Evolutionary conservation across 2,888 invertebrate species (phyloP), one percentile per base, ranked within the genome.

Genomic region (Philopedon plagiatum): DNA sequence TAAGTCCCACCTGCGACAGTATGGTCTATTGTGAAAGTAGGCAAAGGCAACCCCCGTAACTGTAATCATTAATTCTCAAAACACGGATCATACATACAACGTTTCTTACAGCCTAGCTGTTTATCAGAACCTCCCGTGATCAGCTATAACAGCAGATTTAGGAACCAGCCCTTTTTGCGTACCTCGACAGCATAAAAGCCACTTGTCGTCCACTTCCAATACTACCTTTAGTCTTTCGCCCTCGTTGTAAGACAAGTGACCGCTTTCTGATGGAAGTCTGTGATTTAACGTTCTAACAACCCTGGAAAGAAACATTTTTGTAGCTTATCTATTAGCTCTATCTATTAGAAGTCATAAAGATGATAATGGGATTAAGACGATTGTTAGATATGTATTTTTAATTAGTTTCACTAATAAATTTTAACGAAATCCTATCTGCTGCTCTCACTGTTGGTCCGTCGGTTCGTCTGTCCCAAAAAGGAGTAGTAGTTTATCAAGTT

Each of bases 121-220:
- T 41, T 69, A 58, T 82, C 81, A 83, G 79, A 82, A 82, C 63
- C 79, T 75, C 71, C 81, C 80, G 18, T 71, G 79, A 58, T 84
- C 85, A 7, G 84, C 88, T 73, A 90, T 86, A 18, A 93, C 92
- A 34, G 92, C 92, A 72, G 91, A 90, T 71, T 90, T 88, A 1
- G 93, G 93, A 44, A 94, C 94, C 41, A 94, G 87, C 70, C 94
- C 94, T 81, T 93, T 93, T 79, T 91, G 91, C 39, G 92, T 91
- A 5, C 93, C 93, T 77, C 92, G 87, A 80, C 92, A 92, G 83
- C 94, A 94, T 68, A 94, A 85, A 76, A 93, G 84, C 89, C 93
- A 91, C 79, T 92, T 92, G 80, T 89, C 90, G 83, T 94, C 93
- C 51, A 94, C 93, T 80, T 93, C 93, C 26, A 93, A 86, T 57